These are phyloP conservation scores for Taeniopygia guttata DNA, from an alignment of 2,797 vertebrate genomes.

Conservation along the genomic window DNA sequence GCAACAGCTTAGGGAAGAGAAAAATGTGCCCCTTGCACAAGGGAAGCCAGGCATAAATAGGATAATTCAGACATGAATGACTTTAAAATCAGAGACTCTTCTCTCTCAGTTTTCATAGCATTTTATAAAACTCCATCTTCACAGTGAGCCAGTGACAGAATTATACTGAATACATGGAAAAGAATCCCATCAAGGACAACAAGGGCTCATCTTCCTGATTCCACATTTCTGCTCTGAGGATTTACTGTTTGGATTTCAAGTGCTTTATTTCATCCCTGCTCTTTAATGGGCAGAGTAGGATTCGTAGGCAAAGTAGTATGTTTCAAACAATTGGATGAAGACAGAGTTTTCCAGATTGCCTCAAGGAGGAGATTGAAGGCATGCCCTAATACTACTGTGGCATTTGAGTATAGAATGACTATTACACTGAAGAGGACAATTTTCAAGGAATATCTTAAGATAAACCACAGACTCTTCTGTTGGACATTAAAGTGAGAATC, in stretches of 20 bases:
- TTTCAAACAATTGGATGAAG: background rate
- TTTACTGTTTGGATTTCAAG: background rate
- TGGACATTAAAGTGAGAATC: background rate
- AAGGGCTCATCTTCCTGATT: background rate
- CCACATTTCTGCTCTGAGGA: background rate
- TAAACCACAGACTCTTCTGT: background rate
- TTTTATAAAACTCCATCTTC: background rate
- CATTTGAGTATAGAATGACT: background rate
- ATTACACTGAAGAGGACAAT: background rate
- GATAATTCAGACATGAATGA: background rate
- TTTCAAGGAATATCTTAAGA: background rate
- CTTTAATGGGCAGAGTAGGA: background rate
- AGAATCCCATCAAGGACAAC: background rate
- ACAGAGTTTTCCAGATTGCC: background rate
- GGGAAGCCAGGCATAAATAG: background rate
- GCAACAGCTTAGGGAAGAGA: background rate
- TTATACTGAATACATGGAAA: background rate
- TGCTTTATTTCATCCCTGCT: background rate
- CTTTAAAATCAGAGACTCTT: background rate
- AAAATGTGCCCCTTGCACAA: background rate
- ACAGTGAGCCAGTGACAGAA: background rate
- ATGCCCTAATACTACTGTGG: background rate
- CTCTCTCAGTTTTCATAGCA: background rate
- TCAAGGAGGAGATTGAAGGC: background rate
- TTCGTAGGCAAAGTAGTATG: background rate